Conservation (phyloP, 2,797 vertebrate species). For the Sebastolobus alascanus region DNA sequence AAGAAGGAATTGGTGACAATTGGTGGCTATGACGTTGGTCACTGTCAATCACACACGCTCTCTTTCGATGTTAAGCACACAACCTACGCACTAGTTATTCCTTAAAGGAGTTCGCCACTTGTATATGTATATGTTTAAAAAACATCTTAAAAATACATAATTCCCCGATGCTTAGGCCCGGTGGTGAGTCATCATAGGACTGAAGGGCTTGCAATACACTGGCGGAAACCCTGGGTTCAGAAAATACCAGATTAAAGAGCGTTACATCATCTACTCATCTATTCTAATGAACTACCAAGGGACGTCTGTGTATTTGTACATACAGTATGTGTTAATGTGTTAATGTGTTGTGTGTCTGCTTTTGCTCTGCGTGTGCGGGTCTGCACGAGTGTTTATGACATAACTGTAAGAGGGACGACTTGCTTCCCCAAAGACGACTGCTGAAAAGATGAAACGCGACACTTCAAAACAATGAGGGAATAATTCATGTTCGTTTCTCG, state of each 20-base stretch:
- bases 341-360: neutral
- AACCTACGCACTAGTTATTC: too few species aligned
- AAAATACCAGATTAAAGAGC: conserved; percentile 11
- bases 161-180: too few species aligned
- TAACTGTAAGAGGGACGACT: conserved; percentile 47
- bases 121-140: too few species aligned
- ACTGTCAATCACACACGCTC: too few species aligned
- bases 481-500: conserved; percentile 59
- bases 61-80: too few species aligned
- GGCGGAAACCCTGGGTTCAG: neutral
- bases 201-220: too few species aligned
- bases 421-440: conserved; percentile 48
- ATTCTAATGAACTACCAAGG: conserved; percentile 9
- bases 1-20: conserved; percentile 6
- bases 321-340: neutral
- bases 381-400: conserved; percentile 32
- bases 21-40: too few species aligned
- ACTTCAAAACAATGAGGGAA: conserved; percentile 63
- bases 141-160: too few species aligned
- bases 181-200: too few species aligned
- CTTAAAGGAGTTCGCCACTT: too few species aligned
- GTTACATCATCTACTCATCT: conserved; percentile 3
- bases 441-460: conserved; percentile 57
- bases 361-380: conserved; percentile 27
- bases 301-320: conserved; percentile 12